A percentile compares a stretch with the other conserved stretches of the same genome.
Evolutionary conservation across 2,888 invertebrate species (phyloP).

Genomic region (Crepidodera aurea): DNA sequence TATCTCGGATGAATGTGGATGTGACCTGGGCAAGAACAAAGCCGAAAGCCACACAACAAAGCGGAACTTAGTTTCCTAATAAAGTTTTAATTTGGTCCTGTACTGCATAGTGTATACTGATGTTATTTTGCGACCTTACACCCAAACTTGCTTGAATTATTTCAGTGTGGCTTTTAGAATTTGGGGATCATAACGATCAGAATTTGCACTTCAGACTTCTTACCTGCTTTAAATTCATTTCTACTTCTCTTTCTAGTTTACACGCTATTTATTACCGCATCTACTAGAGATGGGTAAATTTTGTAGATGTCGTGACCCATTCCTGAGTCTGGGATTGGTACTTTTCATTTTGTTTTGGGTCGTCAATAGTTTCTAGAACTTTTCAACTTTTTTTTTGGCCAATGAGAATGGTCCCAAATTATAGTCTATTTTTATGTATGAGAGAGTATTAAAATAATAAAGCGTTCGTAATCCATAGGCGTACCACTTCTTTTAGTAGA

Average conservation of each 20-base stretch:
- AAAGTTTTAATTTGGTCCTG: slow-evolving; percentile 45
- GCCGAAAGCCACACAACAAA: slow-evolving; percentile 29
- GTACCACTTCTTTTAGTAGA: too few relatives aligned
- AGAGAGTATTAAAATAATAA: too few relatives aligned
- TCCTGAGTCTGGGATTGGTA: too few relatives aligned
- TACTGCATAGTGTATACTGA: slow-evolving; percentile 52
- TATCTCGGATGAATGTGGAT: slow-evolving; percentile 18
- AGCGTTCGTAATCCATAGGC: too few relatives aligned
- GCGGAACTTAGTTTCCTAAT: slow-evolving; percentile 31
- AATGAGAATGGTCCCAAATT: too few relatives aligned
- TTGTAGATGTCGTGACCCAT: too few relatives aligned
- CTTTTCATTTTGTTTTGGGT: too few relatives aligned
- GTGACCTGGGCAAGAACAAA: slow-evolving; percentile 31
- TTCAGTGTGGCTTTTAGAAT: slow-evolving; percentile 8
- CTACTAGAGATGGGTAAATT: too few relatives aligned
- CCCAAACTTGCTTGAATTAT: slow-evolving; percentile 12
- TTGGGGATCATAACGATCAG: slow-evolving; percentile 2
- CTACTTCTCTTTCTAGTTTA: not conserved
- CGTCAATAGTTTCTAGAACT: too few relatives aligned
- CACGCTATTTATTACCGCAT: not conserved
- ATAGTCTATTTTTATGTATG: too few relatives aligned
- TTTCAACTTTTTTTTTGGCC: too few relatives aligned
- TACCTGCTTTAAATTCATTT: slow-evolving; percentile 1
- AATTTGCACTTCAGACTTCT: slow-evolving; percentile 7
- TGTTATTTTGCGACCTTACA: slow-evolving; percentile 17